Conservation (phyloP, 2,113 vertebrate genomes). For the Rhinichthys klamathensis region DNA sequence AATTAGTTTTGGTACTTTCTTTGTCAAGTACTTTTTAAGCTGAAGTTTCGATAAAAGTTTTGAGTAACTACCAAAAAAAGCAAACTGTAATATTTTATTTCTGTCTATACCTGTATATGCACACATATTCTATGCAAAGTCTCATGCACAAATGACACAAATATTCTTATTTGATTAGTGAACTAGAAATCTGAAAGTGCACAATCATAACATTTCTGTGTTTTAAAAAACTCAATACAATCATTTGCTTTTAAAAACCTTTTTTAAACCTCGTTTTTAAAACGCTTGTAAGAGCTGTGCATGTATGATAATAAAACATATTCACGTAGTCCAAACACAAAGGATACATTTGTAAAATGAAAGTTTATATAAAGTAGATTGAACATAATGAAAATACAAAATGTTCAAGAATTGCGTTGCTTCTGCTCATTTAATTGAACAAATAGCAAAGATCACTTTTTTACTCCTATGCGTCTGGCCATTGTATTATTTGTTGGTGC, state of each 20-base stretch:
- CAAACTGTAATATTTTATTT: neutral
- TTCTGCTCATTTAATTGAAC: neutral
- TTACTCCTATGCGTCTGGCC: neutral
- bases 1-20: constrained; percentile 46
- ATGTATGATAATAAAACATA: neutral
- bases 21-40: constrained; percentile 45
- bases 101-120: neutral
- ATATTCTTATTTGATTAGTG: neutral
- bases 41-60: constrained; percentile 47
- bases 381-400: neutral
- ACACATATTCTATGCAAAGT: neutral
- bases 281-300: neutral
- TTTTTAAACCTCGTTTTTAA: neutral
- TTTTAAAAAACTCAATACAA: neutral
- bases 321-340: neutral
- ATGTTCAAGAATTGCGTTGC: neutral
- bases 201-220: neutral
- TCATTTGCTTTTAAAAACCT: too few species aligned
- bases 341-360: neutral
- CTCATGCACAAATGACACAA: neutral
- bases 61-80: neutral
- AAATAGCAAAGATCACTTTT: neutral
- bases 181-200: neutral
- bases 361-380: neutral
- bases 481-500: neutral